These are phyloP conservation scores for Aldrovandia affinis DNA, from an alignment of 2,797 vertebrate genomes.

Conservation along the genomic window DNA sequence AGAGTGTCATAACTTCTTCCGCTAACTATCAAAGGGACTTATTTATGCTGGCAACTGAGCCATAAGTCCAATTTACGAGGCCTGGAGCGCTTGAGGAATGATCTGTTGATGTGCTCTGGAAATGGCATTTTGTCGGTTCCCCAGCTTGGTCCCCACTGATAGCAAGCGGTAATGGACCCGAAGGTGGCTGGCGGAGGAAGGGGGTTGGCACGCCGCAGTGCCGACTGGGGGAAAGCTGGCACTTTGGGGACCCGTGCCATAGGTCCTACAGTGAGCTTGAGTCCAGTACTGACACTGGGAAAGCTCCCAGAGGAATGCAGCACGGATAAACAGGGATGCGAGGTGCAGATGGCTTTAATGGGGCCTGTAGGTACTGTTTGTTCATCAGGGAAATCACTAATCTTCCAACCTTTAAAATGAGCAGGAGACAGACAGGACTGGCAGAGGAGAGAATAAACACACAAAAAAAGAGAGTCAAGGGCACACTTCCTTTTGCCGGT, in stretches of 20 bases:
- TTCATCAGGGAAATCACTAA: slow-evolving; percentile 70
- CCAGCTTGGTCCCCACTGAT: slow-evolving; percentile 76
- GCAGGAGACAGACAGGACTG: slow-evolving; percentile 49
- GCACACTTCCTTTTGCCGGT: slow-evolving; percentile 41
- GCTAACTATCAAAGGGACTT: slow-evolving; percentile 99
- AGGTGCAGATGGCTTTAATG: slow-evolving; percentile 72
- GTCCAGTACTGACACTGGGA: slow-evolving; percentile 45
- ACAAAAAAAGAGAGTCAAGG: slow-evolving; percentile 37
- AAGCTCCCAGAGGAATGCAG: slow-evolving; percentile 49
- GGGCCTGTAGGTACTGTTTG: slow-evolving; percentile 66
- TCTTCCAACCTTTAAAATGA: slow-evolving; percentile 63
- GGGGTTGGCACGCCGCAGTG: slow-evolving; percentile 46
- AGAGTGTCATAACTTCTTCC: slow-evolving; percentile 97
- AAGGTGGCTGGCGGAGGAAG: slow-evolving; percentile 64
- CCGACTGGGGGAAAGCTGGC: slow-evolving; percentile 34
- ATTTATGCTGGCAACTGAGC: slow-evolving; percentile 98
- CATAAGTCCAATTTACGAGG: slow-evolving; percentile 97
- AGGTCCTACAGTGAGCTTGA: slow-evolving; percentile 50
- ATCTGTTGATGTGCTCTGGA: slow-evolving; percentile 85
- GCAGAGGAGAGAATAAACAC: slow-evolving; percentile 1
- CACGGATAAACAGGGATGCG: slow-evolving; percentile 58
- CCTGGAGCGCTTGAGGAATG: slow-evolving; percentile 84
- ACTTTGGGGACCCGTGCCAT: slow-evolving; percentile 47
- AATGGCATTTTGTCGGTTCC: slow-evolving; percentile 86
- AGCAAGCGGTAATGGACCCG: slow-evolving; percentile 68